Percentiles rank a stretch among this genome's conserved stretches.
These are phyloP conservation scores for Folsomia candida DNA, from an alignment of 2,888 invertebrate species.

Conservation along the genomic window DNA sequence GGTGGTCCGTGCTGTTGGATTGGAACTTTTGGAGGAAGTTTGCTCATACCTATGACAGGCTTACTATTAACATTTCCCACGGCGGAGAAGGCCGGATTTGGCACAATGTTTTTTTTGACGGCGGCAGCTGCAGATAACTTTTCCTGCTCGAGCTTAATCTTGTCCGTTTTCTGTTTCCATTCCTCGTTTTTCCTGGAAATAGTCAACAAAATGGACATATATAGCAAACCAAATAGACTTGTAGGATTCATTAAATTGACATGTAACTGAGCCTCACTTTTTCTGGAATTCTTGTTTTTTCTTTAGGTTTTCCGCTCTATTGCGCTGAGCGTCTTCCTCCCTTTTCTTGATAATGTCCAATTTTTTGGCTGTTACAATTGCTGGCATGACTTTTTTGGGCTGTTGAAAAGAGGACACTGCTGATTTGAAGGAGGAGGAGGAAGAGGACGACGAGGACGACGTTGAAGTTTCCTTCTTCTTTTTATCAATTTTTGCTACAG, in stretches of 20 bases:
- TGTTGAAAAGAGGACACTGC: conserved; percentile 16
- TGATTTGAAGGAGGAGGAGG: conserved; percentile 27
- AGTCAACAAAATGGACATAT: no score
- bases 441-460: conserved; percentile 18
- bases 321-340: conserved; percentile 29
- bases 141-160: conserved; percentile 32
- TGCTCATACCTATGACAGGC: no score
- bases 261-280: conserved; percentile 26
- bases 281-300: conserved; percentile 27
- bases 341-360: not conserved
- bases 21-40: no score
- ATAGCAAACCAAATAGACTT: conserved; percentile 9
- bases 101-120: not conserved
- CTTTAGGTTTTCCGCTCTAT: conserved; percentile 25
- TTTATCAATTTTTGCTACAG: not conserved
- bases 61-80: no score
- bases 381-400: not conserved
- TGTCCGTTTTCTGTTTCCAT: conserved; percentile 39
- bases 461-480: conserved; percentile 17
- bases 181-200: conserved; percentile 38
- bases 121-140: not conserved
- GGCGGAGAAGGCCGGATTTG: no score
- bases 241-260: not conserved
- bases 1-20: no score
- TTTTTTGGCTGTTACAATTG: conserved; percentile 9